phyloP scores from a whole-genome alignment of 2,888 invertebrate species.

The Timandra comae region DNA sequence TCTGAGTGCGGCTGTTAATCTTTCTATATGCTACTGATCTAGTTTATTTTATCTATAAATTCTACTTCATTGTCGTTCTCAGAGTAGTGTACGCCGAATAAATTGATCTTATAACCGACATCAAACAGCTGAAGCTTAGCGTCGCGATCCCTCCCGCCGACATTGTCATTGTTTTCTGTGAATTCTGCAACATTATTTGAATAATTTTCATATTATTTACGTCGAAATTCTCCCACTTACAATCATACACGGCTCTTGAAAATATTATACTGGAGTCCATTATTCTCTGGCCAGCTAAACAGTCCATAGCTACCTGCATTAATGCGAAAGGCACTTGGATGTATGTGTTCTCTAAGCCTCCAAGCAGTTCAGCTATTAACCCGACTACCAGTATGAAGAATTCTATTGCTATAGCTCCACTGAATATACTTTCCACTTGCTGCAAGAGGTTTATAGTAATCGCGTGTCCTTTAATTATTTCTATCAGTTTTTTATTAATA shows the following conservation, averaged over 20 bases:
- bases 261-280: conserved; percentile 33
- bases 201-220: conserved; percentile 31
- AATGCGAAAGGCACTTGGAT: conserved; percentile 41
- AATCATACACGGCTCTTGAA: conserved; percentile 31
- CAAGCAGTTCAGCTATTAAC: conserved; percentile 44
- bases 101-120: conserved; percentile 28
- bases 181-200: conserved; percentile 30
- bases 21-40: too few species aligned
- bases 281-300: conserved; percentile 34
- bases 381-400: conserved; percentile 35
- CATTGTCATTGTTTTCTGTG: conserved; percentile 34
- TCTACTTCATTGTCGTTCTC: conserved; percentile 23
- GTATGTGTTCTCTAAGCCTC: conserved; percentile 45
- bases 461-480: conserved; percentile 34
- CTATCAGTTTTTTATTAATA: conserved; percentile 27
- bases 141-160: conserved; percentile 35
- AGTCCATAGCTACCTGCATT: conserved; percentile 38
- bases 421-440: conserved; percentile 34
- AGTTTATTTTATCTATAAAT: too few species aligned
- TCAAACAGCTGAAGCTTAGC: conserved; percentile 30
- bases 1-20: too few species aligned
- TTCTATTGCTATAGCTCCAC: conserved; percentile 39
- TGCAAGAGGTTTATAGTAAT: conserved; percentile 28
- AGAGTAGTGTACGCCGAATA: conserved; percentile 40
- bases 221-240: conserved; percentile 39